Evolutionary conservation across 2,797 vertebrate genomes (phyloP).

Genomic region (Tachyglossus aculeatus): DNA sequence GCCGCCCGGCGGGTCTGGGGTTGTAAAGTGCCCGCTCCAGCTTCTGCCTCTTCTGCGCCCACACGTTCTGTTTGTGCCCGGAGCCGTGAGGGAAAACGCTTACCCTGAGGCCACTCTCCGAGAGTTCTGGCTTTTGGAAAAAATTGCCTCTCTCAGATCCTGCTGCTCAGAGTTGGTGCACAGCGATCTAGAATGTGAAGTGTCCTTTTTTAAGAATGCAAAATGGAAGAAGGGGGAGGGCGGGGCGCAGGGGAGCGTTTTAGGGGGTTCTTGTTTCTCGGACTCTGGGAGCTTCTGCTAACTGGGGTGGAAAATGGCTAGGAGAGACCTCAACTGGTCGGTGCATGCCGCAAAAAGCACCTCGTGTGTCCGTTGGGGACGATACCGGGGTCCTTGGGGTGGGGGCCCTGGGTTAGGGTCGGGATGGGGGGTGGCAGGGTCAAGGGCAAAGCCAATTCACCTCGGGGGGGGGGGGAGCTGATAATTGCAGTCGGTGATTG

Average conservation of each 20-base stretch:
- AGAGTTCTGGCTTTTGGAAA: slow-evolving; percentile 17
- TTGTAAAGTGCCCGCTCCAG: slow-evolving; percentile 60
- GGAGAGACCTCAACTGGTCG: slow-evolving; percentile 1
- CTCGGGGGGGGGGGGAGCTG: too few species aligned
- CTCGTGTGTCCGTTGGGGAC: too few species aligned
- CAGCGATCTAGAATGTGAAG: too few species aligned
- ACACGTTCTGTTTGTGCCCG: slow-evolving; percentile 48
- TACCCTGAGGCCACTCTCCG: slow-evolving; percentile 76
- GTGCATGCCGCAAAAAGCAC: too few species aligned
- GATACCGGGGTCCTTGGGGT: too few species aligned
- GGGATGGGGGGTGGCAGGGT: too few species aligned
- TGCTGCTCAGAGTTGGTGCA: too few species aligned
- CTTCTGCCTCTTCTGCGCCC: slow-evolving; percentile 64
- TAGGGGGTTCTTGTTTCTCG: slow-evolving; percentile 60
- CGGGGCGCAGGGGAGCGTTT: too few species aligned
- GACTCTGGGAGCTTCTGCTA: slow-evolving; percentile 78
- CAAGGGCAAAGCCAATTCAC: too few species aligned
- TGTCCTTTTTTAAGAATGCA: slow-evolving; percentile 30
- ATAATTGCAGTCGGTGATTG: too few species aligned
- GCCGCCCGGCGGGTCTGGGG: slow-evolving; percentile 46
- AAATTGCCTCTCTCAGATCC: slow-evolving; percentile 26
- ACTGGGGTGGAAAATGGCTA: slow-evolving; percentile 60
- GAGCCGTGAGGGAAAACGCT: slow-evolving; percentile 57
- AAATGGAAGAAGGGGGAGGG: not conserved
- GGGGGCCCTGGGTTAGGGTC: too few species aligned